These are phyloP conservation scores for Psilopogon haemacephalus DNA, from an alignment of 2,113 vertebrate genomes.

Conservation along the genomic window DNA sequence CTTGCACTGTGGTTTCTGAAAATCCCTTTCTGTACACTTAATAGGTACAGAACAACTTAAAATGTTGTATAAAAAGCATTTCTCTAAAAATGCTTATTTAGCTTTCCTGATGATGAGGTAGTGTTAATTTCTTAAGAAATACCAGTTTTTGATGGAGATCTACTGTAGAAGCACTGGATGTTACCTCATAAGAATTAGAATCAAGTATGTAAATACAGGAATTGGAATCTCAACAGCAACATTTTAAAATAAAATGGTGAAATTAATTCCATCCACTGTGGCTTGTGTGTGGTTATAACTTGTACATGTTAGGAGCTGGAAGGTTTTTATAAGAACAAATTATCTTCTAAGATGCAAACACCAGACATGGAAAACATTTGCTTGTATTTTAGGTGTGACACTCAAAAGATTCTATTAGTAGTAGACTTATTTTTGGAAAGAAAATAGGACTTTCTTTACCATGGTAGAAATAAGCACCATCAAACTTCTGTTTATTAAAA, in stretches of 20 bases:
- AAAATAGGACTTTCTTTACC: background rate
- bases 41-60: background rate
- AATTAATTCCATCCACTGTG: background rate
- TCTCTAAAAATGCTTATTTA: background rate
- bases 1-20: background rate
- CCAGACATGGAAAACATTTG: background rate
- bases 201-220: background rate
- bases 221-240: background rate
- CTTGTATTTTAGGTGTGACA: background rate
- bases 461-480: background rate
- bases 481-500: background rate
- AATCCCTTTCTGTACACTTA: background rate
- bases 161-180: rapidly evolving
- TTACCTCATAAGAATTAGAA: background rate
- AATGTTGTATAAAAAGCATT: background rate
- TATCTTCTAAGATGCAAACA: background rate
- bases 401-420: rapidly evolving
- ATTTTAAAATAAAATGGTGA: background rate
- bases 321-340: background rate
- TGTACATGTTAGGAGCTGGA: background rate
- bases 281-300: background rate
- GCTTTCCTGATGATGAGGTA: background rate
- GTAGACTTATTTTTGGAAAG: background rate
- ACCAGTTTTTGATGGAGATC: background rate
- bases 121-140: background rate